Conservation (phyloP, 2,113 vertebrate species). For the Tiliqua scincoides region DNA sequence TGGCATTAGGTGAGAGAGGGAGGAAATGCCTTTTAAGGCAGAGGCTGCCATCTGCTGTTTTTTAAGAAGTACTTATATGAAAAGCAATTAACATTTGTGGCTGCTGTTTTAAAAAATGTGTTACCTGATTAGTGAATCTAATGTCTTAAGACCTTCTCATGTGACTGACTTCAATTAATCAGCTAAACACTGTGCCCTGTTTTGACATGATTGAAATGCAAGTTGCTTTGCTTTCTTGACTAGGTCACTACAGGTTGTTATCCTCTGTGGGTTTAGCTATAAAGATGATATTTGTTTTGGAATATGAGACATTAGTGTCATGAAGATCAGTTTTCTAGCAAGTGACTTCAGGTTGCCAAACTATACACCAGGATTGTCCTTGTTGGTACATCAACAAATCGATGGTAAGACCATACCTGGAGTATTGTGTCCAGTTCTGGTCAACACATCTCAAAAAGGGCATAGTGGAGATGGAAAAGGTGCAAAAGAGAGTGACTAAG, state of each 20-base stretch:
- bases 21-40: not conserved
- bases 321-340: not conserved
- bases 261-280: not conserved
- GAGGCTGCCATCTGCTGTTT: not conserved
- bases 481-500: too few relatives aligned
- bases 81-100: not conserved
- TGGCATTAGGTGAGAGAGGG: not conserved
- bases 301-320: not conserved
- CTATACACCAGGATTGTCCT: not conserved
- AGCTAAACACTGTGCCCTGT: not conserved
- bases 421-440: too few relatives aligned
- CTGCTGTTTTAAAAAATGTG: not conserved
- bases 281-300: conserved; percentile 7
- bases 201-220: not conserved
- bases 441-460: too few relatives aligned
- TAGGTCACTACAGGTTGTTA: not conserved
- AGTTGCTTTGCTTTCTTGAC: not conserved
- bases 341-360: not conserved
- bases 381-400: too few relatives aligned
- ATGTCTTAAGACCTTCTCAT: not conserved
- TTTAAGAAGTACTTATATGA: not conserved
- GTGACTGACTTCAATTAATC: too few relatives aligned
- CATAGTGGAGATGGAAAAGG: too few relatives aligned
- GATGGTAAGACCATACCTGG: too few relatives aligned
- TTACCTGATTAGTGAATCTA: not conserved